Evolutionary conservation across 2,888 invertebrate genomes (phyloP), one percentile per base, ranked within the genome.

Genomic region (Odontomyia ornata): DNA sequence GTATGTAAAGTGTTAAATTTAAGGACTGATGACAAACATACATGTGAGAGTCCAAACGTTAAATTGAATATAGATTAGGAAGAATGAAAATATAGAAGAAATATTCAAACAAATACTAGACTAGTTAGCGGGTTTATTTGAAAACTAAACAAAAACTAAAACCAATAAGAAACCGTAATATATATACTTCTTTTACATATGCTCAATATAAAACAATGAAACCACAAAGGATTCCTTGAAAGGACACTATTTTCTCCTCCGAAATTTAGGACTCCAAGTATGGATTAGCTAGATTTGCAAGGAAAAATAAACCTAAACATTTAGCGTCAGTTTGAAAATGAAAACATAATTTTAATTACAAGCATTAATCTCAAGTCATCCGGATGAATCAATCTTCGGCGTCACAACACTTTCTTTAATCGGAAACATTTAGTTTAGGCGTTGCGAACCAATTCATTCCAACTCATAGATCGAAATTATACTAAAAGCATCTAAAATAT

Each of bases 1-100:
- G 36, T 21, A 60, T 60, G 23, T 60, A 15, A 52, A 52, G 3
- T 52, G 7, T 52, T 52, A 13, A n/a, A n/a, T n/a, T n/a, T n/a
- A n/a, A n/a, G n/a, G n/a, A n/a, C n/a, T 60, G 57, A 60, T 60
- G 57, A 60, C 18, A 23, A 25, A 60, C 57, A 60, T 60, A 60
- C 57, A 60, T n/a, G 57, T 60, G 57, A 25, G 21, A 11, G 21
- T 25, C 25, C 11, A 60, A 25, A 23, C 11, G 57, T 23, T 60
- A 60, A 23, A 23, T 60, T 25, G 25, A 21, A 60, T 60, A 13
- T 60, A 60, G n/a, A 23, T 21, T n/a, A 60, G 57, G 23, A 21
- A 9, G 23, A 23, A 25, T 4, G 21, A 23, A 23, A 23, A 60
- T 60, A 4, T 21, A 5, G 4, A 60, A 60, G 21, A 23, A 18